Evolutionary conservation across 2,113 vertebrate species (phyloP), one percentile per base, ranked within the genome.

Genomic region (Tinamus guttatus): DNA sequence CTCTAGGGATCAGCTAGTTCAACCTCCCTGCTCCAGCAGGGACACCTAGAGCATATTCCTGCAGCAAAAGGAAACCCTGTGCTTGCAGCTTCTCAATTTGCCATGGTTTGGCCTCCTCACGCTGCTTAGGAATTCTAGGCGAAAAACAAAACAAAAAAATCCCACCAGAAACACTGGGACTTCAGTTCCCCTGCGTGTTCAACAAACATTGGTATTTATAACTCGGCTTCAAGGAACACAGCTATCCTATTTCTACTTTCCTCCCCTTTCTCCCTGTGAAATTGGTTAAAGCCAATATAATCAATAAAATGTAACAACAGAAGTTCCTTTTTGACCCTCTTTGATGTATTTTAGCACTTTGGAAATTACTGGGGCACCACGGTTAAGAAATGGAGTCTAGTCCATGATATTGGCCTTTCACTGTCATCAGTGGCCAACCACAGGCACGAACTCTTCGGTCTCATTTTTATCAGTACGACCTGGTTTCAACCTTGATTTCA

Each of bases 141-240:
- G 90, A 93, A 90, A 96, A 83, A 58, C 20, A 56, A 93, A 94
- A 92, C 94, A 83, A 54, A 25, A 54, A 5, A 59, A 49, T 49
- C 47, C 47, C 49, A 49, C 62, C 89, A 94, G 90, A 96, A 81
- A 58, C 7, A 59, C 51, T 40, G 92, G 69, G 38, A n/a, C n/a
- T n/a, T n/a, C n/a, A n/a, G n/a, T n/a, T n/a, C n/a, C 0, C 64
- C 13, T 43, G 19, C 52, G 79, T 14, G 7, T 90, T 63, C 60
- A 64, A 13, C 0, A 81, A 70, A 58, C 28, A n/a, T 0, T 1
- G 65, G 19, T 3, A 24, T 17, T 41, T 84, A 65, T 58, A 89
- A 84, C 60, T 38, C 45, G 15, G 60, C 69, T 71, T 81, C 36
- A 43, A 77, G 71, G 2, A 75, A 60, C 76, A 78, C 16, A 86